These are phyloP conservation scores for Mamestra configurata DNA, from an alignment of 1,140 invertebrate species.

Conservation along the genomic window DNA sequence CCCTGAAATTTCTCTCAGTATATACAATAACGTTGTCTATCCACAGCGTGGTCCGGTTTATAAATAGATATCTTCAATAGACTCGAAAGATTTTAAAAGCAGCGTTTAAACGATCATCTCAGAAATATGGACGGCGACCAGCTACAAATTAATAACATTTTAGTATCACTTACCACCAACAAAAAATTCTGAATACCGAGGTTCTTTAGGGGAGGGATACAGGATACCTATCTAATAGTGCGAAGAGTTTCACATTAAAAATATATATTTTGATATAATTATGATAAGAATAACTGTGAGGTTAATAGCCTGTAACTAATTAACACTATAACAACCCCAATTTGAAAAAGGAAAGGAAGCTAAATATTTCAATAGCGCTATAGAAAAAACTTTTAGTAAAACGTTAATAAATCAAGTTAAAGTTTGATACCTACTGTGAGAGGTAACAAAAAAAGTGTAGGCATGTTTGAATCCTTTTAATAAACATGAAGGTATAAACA, in stretches of 20 bases:
- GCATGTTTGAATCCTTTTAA: background rate
- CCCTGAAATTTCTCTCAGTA: background rate
- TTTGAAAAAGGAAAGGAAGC: background rate
- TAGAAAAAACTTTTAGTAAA: background rate
- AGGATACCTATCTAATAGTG: background rate
- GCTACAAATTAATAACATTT: no score
- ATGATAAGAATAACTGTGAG: background rate
- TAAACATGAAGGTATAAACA: constrained; percentile 10
- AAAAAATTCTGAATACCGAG: no score
- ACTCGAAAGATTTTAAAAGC: no score
- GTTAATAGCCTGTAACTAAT: constrained; percentile 28
- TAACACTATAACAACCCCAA: background rate
- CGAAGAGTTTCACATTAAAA: background rate
- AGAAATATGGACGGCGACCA: no score
- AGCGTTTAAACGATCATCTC: no score
- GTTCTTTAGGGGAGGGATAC: background rate
- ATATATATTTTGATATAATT: background rate
- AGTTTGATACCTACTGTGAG: no score
- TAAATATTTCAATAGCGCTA: background rate
- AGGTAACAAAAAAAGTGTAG: background rate
- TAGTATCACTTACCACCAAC: background rate
- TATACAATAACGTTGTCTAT: background rate
- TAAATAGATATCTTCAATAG: no score
- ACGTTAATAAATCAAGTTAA: no score
- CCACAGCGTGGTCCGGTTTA: no score